A percentile compares a stretch with the other conserved stretches of the same genome.
These are phyloP conservation scores for Enteromius thamalakanensis DNA, from an alignment of 2,797 vertebrate species.

Conservation along the genomic window DNA sequence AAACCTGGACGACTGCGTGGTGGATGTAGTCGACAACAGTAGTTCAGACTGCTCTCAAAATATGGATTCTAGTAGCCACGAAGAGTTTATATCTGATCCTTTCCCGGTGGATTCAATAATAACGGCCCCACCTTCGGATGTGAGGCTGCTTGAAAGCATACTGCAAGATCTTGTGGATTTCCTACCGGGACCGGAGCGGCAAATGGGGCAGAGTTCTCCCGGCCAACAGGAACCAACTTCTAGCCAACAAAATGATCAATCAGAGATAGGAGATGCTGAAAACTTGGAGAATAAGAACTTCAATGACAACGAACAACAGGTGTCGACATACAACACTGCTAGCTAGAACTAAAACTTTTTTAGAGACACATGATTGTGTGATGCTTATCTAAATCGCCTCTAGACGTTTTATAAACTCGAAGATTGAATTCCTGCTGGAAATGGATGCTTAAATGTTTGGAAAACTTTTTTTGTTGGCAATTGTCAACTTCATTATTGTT, in stretches of 20 bases:
- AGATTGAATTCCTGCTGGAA: not conserved
- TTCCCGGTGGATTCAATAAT: not conserved
- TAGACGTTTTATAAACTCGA: not conserved
- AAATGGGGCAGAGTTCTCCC: not conserved
- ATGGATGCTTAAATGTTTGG: not conserved
- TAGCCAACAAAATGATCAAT: conserved; percentile 6
- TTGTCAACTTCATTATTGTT: conserved; percentile 1
- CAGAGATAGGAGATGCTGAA: not conserved
- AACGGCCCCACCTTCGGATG: conserved; percentile 46
- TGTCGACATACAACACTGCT: conserved; percentile 2
- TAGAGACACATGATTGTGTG: not conserved
- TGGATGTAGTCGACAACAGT: conserved; percentile 39
- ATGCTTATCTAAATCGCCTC: not conserved
- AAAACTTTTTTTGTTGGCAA: not conserved
- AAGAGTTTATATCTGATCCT: not conserved
- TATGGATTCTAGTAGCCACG: not conserved
- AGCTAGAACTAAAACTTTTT: conserved; percentile 17
- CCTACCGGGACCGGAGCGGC: not conserved
- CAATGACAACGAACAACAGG: not conserved
- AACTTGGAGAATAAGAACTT: not conserved
- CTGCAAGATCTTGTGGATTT: conserved; percentile 51
- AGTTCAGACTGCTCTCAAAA: not conserved
- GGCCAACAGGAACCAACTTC: not conserved
- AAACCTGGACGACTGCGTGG: conserved; percentile 46
- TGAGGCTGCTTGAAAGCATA: conserved; percentile 35